Conservation (phyloP, 1,140 invertebrate genomes). For the Solenopsis fugax region DNA sequence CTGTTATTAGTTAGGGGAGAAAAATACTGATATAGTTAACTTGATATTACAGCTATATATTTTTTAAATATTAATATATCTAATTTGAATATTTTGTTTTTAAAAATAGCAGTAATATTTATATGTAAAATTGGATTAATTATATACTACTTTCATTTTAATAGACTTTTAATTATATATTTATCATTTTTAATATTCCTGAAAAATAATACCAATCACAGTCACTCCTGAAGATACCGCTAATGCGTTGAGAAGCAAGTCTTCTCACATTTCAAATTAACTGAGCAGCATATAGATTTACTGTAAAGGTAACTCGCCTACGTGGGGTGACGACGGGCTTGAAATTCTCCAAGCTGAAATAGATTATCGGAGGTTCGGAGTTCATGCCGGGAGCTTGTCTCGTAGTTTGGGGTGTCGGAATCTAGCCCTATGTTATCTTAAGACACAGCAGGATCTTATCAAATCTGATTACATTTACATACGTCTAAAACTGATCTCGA, state of each 20-base stretch:
- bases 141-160: constrained; percentile 3
- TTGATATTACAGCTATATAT: no score
- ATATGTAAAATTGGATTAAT: constrained; percentile 6
- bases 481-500: not conserved
- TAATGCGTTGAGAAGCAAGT: not conserved
- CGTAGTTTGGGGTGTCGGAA: not conserved
- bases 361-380: not conserved
- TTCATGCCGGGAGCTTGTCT: not conserved
- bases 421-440: constrained; percentile 5
- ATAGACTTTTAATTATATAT: not conserved
- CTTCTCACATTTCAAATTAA: not conserved
- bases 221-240: not conserved
- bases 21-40: not conserved
- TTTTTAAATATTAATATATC: no score
- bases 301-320: not conserved
- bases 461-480: constrained; percentile 29
- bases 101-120: not conserved
- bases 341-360: constrained; percentile 28
- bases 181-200: not conserved
- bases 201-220: not conserved
- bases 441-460: not conserved
- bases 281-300: not conserved
- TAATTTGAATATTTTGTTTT: not conserved
- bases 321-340: not conserved
- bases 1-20: not conserved